Evolutionary conservation across 2,113 vertebrate genomes (phyloP).

Genomic region (Paramisgurnus dabryanus): DNA sequence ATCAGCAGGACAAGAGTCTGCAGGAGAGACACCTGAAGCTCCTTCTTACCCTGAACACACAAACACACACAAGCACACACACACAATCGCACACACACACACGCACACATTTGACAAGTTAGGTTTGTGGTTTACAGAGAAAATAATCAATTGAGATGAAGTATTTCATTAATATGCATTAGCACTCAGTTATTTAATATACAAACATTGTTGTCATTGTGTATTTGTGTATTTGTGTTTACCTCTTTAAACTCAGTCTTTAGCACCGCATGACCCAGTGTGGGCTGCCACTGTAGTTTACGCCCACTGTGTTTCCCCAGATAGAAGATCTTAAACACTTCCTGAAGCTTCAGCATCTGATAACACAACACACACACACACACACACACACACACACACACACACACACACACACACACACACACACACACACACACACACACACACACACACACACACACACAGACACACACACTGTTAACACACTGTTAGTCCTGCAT

Average conservation of each 20-base stretch:
- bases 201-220: neutral
- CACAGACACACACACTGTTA: slow-evolving; percentile 8
- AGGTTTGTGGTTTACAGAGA: too few relatives aligned
- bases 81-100: neutral
- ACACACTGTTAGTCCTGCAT: too few relatives aligned
- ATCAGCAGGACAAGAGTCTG: slow-evolving; percentile 97
- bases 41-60: slow-evolving; percentile 86
- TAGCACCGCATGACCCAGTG: slow-evolving; percentile 93
- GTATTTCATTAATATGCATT: too few relatives aligned
- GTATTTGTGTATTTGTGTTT: slow-evolving; percentile 4
- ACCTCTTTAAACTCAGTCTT: slow-evolving; percentile 99
- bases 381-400: slow-evolving; percentile 21
- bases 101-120: too few relatives aligned
- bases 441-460: slow-evolving; percentile 17
- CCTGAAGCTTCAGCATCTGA: slow-evolving; percentile 98
- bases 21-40: slow-evolving; percentile 97
- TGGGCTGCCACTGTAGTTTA: slow-evolving; percentile 98
- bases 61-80: neutral
- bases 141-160: too few relatives aligned
- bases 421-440: slow-evolving; percentile 43
- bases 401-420: slow-evolving; percentile 20
- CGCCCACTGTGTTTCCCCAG: slow-evolving; percentile 97
- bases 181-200: too few relatives aligned
- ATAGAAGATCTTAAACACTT: slow-evolving; percentile 99
- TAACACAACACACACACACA: slow-evolving; percentile 44